Percentiles rank a stretch among this genome's conserved stretches.
Evolutionary conservation across 2,113 vertebrate species (phyloP).

Genomic region (Lycaon pictus): DNA sequence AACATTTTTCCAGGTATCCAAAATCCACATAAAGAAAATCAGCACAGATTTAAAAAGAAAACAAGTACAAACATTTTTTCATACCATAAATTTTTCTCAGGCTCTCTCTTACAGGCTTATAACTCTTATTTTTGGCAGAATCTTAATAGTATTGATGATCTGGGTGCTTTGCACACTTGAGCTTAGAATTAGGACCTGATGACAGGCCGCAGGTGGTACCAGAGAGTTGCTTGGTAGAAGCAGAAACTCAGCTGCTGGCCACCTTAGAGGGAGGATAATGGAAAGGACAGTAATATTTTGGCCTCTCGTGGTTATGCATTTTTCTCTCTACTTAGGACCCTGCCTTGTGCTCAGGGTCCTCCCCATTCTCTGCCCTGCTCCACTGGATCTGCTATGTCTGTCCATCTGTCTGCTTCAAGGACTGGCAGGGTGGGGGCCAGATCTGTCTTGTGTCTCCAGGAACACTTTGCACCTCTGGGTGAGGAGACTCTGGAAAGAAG

Average conservation of each 20-base stretch:
- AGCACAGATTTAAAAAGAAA: neutral
- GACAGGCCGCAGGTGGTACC: neutral
- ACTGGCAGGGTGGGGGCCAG: neutral
- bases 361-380: neutral
- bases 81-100: neutral
- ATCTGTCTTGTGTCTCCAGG: neutral
- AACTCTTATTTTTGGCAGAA: slow-evolving; percentile 26
- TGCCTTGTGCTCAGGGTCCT: rapidly evolving
- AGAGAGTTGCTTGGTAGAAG: neutral
- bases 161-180: neutral
- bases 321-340: neutral
- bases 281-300: neutral
- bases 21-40: slow-evolving; percentile 55
- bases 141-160: neutral
- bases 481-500: neutral
- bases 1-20: slow-evolving; percentile 30
- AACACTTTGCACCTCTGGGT: neutral
- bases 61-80: neutral
- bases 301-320: neutral
- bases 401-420: neutral
- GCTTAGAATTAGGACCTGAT: neutral
- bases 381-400: too few relatives aligned
- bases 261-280: neutral
- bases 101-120: neutral
- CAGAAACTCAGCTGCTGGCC: neutral